These are phyloP conservation scores for Xerus inauris DNA, from an alignment of 2,113 vertebrate species.

Conservation along the genomic window DNA sequence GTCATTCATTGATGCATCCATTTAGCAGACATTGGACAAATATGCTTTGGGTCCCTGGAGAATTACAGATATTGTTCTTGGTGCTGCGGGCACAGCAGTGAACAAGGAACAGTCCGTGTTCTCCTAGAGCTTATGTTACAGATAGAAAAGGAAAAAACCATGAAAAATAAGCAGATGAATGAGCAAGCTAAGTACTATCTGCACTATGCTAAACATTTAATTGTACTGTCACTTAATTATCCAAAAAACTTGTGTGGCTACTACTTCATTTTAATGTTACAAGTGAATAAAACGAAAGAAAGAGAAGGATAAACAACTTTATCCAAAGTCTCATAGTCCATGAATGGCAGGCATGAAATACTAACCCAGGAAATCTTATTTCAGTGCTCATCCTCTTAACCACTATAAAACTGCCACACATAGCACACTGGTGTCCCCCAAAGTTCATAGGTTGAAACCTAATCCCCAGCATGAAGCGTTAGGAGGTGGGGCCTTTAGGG, in stretches of 20 bases:
- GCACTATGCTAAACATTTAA: constrained; percentile 1
- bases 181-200: background rate
- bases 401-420: background rate
- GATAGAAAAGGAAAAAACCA: background rate
- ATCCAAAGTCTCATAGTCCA: background rate
- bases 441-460: background rate
- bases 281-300: background rate
- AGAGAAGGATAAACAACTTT: background rate
- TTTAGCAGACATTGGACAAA: background rate
- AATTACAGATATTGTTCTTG: background rate
- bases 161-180: constrained; percentile 41
- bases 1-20: background rate
- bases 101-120: background rate
- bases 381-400: background rate
- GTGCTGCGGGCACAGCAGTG: background rate
- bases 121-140: background rate
- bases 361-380: background rate
- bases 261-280: constrained; percentile 36
- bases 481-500: background rate
- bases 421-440: background rate
- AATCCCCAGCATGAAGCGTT: background rate
- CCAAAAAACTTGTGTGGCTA: background rate
- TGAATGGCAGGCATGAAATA: background rate
- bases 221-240: constrained; percentile 51
- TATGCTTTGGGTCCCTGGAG: background rate